These are phyloP conservation scores for Lutraria rhynchaena DNA, from an alignment of 1,140 invertebrate species.

Conservation along the genomic window DNA sequence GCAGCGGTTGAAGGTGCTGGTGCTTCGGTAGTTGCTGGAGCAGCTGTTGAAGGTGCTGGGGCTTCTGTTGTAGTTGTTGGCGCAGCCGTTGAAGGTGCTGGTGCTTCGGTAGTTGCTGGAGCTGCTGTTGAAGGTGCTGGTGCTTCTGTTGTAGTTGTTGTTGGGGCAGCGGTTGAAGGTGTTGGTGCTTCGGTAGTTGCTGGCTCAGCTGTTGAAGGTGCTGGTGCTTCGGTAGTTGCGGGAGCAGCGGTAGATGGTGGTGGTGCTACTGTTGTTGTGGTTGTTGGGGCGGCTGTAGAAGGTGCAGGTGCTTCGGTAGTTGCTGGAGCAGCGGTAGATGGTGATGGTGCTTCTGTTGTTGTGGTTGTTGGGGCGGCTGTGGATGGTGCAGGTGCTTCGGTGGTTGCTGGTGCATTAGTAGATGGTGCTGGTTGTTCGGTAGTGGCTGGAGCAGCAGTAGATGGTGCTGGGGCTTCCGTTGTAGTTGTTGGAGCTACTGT, in stretches of 20 bases:
- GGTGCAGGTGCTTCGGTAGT: neutral
- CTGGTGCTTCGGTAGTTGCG: neutral
- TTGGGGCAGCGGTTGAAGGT: constrained; percentile 3
- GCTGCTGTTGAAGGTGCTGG: neutral
- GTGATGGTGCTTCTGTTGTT: neutral
- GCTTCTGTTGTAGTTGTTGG: constrained; percentile 20
- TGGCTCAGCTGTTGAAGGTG: neutral
- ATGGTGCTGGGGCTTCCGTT: neutral
- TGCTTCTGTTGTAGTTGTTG: neutral
- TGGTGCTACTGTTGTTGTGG: neutral
- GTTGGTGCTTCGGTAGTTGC: neutral
- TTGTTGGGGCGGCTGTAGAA: constrained; percentile 10
- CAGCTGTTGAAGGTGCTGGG: neutral
- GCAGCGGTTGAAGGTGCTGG: neutral
- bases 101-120: neutral
- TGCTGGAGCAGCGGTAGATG: constrained; percentile 10
- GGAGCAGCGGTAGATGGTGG: neutral
- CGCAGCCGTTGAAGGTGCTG: neutral
- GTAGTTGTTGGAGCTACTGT: neutral
- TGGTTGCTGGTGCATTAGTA: constrained; percentile 8
- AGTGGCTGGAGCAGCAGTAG: neutral
- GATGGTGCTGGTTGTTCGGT: neutral
- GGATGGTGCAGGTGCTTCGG: neutral
- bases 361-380: neutral
- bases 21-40: constrained; percentile 14